phyloP scores from a whole-genome alignment of 2,888 invertebrate genomes.

The Flabesymbios commensalis region DNA sequence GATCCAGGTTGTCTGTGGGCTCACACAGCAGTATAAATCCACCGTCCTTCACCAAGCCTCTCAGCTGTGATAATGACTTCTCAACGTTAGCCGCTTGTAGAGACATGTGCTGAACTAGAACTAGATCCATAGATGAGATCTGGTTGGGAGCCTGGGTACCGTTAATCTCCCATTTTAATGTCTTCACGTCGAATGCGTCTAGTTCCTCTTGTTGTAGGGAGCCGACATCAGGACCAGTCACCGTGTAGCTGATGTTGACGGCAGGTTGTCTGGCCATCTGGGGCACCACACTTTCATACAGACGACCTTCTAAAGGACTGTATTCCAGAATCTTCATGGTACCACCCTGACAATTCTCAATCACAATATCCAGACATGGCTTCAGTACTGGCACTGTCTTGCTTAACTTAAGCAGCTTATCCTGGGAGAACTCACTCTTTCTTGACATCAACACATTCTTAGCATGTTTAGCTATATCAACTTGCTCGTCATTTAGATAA shows the following conservation, averaged over 20 bases:
- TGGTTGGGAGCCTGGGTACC: constrained; percentile 7
- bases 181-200: constrained; percentile 69
- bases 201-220: constrained; percentile 59
- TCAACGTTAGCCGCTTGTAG: constrained; percentile 40
- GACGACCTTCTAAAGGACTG: not conserved
- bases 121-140: constrained; percentile 40
- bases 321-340: constrained; percentile 58
- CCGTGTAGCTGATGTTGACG: constrained; percentile 67
- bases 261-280: constrained; percentile 73
- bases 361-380: constrained; percentile 70
- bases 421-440: constrained; percentile 14
- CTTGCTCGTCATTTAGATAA: constrained; percentile 7
- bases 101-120: constrained; percentile 47
- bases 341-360: constrained; percentile 79
- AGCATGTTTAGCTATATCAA: constrained; percentile 10
- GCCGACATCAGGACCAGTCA: constrained; percentile 66
- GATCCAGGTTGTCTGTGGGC: constrained; percentile 54
- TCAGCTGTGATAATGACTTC: constrained; percentile 39
- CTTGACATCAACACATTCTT: constrained; percentile 1
- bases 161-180: constrained; percentile 69
- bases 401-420: constrained; percentile 39
- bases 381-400: constrained; percentile 44
- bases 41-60: constrained; percentile 65
- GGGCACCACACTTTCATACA: constrained; percentile 39
- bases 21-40: constrained; percentile 62